These are phyloP conservation scores for Cyprinodon variegatus DNA, from an alignment of 2,113 vertebrate species.

Conservation along the genomic window DNA sequence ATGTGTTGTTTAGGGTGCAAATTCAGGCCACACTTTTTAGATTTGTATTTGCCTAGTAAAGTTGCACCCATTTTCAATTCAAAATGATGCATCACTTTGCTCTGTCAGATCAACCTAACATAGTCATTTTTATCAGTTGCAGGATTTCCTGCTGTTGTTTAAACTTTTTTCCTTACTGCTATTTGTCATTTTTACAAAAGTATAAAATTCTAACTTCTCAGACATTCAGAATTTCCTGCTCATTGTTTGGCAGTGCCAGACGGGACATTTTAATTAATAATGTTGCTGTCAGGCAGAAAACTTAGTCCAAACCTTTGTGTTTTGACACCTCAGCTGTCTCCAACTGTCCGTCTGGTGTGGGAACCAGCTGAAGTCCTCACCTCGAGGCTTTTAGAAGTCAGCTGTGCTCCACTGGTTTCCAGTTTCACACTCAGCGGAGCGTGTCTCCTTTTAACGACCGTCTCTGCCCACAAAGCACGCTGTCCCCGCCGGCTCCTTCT, in stretches of 20 bases:
- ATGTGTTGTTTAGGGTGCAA: too few relatives aligned
- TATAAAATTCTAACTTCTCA: background rate
- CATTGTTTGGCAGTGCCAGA: background rate
- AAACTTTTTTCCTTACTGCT: background rate
- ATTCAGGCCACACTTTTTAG: too few relatives aligned
- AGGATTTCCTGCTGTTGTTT: background rate
- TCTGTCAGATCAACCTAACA: background rate
- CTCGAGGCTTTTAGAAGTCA: conserved; percentile 75
- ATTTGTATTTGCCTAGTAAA: too few relatives aligned
- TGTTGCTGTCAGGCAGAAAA: conserved; percentile 30
- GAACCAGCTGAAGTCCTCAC: conserved; percentile 66
- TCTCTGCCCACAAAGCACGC: conserved; percentile 51
- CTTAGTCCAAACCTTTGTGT: conserved; percentile 40
- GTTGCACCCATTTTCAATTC: too few relatives aligned
- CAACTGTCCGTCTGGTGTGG: conserved; percentile 51
- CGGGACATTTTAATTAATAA: conserved; percentile 44
- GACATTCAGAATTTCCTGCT: background rate
- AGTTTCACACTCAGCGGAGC: conserved; percentile 80
- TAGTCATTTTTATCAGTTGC: background rate
- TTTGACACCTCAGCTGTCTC: conserved; percentile 53
- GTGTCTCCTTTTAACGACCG: conserved; percentile 71
- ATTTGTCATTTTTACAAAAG: background rate
- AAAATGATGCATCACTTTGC: too few relatives aligned
- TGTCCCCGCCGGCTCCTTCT: conserved; percentile 28
- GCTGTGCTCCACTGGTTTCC: conserved; percentile 75